Evolutionary conservation across 1,140 invertebrate species (phyloP).

Genomic region (Eufriesea mexicana): DNA sequence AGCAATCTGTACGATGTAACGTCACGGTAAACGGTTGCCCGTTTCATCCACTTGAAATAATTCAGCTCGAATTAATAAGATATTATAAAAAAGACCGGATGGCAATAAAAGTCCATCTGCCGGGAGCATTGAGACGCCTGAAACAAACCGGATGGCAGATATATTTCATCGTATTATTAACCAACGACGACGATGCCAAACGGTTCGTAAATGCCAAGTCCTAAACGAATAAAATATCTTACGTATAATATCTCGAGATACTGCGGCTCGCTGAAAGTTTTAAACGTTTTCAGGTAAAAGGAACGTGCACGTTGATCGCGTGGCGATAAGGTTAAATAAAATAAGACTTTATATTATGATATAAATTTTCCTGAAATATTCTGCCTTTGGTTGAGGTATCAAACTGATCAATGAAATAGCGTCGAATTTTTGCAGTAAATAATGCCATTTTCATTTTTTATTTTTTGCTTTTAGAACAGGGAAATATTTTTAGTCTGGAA

Average conservation of each 20-base stretch:
- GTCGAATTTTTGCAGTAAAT: too few relatives aligned
- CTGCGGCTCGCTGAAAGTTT: background rate
- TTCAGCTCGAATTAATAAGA: slow-evolving; percentile 29
- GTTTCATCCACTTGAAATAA: background rate
- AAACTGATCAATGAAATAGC: too few relatives aligned
- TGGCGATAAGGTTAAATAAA: too few relatives aligned
- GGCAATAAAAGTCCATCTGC: slow-evolving; percentile 36
- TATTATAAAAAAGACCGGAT: slow-evolving; percentile 29
- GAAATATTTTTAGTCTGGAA: too few relatives aligned
- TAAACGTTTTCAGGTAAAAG: background rate
- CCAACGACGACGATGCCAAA: slow-evolving; percentile 3
- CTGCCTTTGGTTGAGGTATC: too few relatives aligned
- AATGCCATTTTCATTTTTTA: too few relatives aligned
- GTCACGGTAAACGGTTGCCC: background rate
- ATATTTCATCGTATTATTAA: slow-evolving; percentile 39
- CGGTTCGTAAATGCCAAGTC: slow-evolving; percentile 31
- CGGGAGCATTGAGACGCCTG: background rate
- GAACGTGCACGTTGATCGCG: background rate
- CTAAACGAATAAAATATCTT: slow-evolving; percentile 24
- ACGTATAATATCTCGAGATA: background rate
- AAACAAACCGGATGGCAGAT: slow-evolving; percentile 34
- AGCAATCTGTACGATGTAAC: background rate
- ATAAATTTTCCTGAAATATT: too few relatives aligned
- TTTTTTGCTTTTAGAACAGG: too few relatives aligned
- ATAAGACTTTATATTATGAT: too few relatives aligned